Evolutionary conservation across 2,797 vertebrate species (phyloP), one percentile per base, ranked within the genome.

Genomic region (Cuniculus paca): DNA sequence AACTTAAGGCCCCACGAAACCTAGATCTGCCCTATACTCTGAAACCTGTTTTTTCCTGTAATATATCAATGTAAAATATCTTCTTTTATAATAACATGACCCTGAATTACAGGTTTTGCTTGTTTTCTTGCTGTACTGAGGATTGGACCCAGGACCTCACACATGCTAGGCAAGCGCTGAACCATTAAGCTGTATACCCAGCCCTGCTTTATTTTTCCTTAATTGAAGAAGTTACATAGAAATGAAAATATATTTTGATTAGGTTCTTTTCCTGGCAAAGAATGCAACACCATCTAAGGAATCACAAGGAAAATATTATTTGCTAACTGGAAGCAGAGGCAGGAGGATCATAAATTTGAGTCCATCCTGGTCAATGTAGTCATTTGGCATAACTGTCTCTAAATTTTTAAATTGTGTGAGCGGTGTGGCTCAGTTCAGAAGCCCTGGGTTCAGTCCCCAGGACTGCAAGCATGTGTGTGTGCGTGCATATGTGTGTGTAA

Each of bases 71-170:
- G 34, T 68, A 68, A 68, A 61, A n/a, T 83, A n/a, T 3, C 45
- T 17, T 90, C 63, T 95, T 94, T 91, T 88, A n/a, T 77, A 88
- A 58, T 70, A 87, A 74, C 50, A 91, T 84, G 56, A 34, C 24
- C 79, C 45, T 65, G 22, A 75, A 91, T 80, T 74, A 26, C 24
- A 54, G 16, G 52, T 74, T 74, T 74, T 72, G 39, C 22, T 68
- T 68, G 36, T 63, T 65, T 65, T 65, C 20, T 22, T 39, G 9
- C 19, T 42, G 5, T 45, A 45, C 39, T 45, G 39, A 42, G 24
- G 39, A 74, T 74, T 45, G 39, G 22, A 74, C 24, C 24, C 39
- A 45, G 70, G 22, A 74, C 39, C 24, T 42, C 19, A 22, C 39
- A 74, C 22, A 3, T 6, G 39, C 39, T 42, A 74, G 70, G 39